Conservation (phyloP, 1,140 invertebrate genomes). For the Bombus polaris region DNA sequence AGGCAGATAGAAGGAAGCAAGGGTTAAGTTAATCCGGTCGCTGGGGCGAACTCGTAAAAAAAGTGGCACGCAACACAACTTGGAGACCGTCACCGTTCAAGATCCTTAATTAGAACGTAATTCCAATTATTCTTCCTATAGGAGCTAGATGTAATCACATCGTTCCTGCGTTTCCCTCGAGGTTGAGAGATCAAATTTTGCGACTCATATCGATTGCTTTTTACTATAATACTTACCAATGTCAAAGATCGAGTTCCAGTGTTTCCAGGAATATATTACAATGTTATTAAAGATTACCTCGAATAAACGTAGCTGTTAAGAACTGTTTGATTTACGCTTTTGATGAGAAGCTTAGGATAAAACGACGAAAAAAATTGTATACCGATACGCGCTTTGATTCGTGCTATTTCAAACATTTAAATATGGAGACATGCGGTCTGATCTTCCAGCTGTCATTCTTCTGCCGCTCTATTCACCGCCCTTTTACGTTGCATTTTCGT, state of each 20-base stretch:
- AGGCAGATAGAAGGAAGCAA: neutral
- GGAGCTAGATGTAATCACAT: neutral
- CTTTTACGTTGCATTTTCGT: neutral
- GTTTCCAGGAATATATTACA: neutral
- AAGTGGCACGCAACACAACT: neutral
- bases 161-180: too few relatives aligned
- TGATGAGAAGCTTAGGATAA: neutral
- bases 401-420: neutral
- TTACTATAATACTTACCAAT: too few relatives aligned
- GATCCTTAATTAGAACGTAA: conserved; percentile 50
- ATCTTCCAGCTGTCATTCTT: neutral
- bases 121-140: conserved; percentile 19
- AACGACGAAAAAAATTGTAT: neutral
- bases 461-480: neutral
- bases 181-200: too few relatives aligned
- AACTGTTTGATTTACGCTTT: too few relatives aligned
- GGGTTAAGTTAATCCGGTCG: conserved; percentile 59
- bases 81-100: neutral
- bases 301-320: neutral
- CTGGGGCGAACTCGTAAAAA: neutral
- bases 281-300: neutral
- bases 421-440: neutral
- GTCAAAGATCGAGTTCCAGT: too few relatives aligned
- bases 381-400: neutral
- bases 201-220: too few relatives aligned